Evolutionary conservation across 1,140 invertebrate genomes (phyloP), one percentile per base, ranked within the genome.

Genomic region (Pseudomyrmex flavicornis): DNA sequence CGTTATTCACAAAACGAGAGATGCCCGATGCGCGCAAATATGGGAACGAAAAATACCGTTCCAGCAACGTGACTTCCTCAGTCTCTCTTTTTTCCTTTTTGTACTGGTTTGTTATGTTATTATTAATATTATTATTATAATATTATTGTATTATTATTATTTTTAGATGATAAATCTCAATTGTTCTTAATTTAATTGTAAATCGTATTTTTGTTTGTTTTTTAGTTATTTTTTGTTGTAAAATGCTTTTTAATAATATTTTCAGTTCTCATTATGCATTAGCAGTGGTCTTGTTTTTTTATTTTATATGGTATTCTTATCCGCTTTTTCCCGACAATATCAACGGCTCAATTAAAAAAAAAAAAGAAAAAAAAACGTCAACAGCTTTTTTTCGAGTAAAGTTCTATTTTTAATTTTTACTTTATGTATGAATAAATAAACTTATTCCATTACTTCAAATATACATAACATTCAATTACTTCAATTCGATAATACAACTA

Each of bases 181-280:
- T 94, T 94, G 94, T 94, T 94, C 94, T 94, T 94, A 94, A 94
- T 94, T 94, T 94, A 94, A 94, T 92, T 94, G 93, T 94, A 94
- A 93, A 94, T 94, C 93, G 92, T 94, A 94, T 94, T 94, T 94
- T 94, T 94, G 93, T 94, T 94, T 94, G 93, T 94, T 94, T 94
- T 94, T 94, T 93, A 93, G 93, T 94, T 93, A 94, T 94, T 94
- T 93, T 94, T 94, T 94, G 94, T 94, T 94, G 94, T 94, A 94
- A 94, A 94, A 94, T 94, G 94, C 94, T 94, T 94, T 94, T 94
- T 93, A 94, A 94, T 94, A 94, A 94, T 94, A 94, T 94, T 94
- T 94, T 94, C 93, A 94, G 93, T 94, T 94, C 93, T 93, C 90
- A 94, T 94, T 94, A 94, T 85, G 91, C 72, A 80, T 56, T 89